These are phyloP conservation scores for Amphimedon queenslandica DNA, from an alignment of 37 sponge, comb jelly and placozoan species.

Conservation along the genomic window DNA sequence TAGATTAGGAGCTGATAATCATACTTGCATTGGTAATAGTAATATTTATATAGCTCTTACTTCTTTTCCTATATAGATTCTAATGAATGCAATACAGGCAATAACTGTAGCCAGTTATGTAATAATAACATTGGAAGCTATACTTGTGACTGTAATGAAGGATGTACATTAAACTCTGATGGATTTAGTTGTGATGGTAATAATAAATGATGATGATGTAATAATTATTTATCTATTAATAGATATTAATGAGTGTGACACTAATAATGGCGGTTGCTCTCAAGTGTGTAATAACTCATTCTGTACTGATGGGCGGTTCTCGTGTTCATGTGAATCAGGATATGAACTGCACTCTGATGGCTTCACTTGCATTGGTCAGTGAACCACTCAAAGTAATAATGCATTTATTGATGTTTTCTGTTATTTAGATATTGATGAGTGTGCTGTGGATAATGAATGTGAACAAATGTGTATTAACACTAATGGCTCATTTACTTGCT, in stretches of 20 bases:
- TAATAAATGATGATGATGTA: background rate
- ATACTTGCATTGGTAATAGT: too few species aligned
- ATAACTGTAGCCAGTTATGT: constrained; percentile 13
- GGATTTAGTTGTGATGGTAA: constrained; percentile 13
- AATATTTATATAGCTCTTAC: too few species aligned
- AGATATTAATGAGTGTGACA: too few species aligned
- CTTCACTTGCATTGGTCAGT: background rate
- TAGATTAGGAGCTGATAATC: too few species aligned
- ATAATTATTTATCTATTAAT: too few species aligned
- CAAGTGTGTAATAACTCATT: constrained; percentile 12
- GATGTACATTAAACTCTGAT: constrained; percentile 10
- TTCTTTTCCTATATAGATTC: too few species aligned
- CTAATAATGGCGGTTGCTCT: constrained; percentile 27
- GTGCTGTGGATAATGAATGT: constrained; percentile 13
- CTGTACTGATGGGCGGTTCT: constrained; percentile 20
- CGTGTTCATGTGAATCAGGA: constrained; percentile 20
- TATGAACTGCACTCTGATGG: constrained; percentile 2
- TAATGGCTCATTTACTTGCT: too few species aligned
- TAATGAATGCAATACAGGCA: background rate
- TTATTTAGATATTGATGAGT: constrained; percentile 70
- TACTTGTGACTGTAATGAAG: constrained; percentile 15
- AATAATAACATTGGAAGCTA: constrained; percentile 21
- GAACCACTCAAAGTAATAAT: background rate
- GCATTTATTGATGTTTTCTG: background rate
- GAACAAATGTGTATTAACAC: constrained; percentile 40